Evolutionary conservation across 2,797 vertebrate species (phyloP).

Genomic region (Malurus splendens): DNA sequence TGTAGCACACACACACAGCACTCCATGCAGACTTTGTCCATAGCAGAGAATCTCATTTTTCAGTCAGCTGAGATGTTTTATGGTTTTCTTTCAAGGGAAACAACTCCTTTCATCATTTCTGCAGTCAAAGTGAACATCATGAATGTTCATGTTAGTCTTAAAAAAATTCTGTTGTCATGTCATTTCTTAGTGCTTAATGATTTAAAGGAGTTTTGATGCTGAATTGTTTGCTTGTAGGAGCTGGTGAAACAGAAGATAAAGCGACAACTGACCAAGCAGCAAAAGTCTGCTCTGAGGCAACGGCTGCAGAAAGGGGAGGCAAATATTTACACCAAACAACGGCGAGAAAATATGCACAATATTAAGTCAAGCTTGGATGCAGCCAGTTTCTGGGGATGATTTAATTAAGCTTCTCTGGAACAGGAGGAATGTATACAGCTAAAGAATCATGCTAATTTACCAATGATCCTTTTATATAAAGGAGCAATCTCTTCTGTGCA

Average conservation of each 20-base stretch:
- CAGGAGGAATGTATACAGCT: not conserved
- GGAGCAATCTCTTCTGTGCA: not conserved
- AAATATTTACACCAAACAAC: slow-evolving; percentile 86
- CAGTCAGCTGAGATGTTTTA: not conserved
- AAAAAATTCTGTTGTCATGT: fast-evolving
- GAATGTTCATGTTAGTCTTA: not conserved
- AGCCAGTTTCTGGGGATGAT: slow-evolving; percentile 86
- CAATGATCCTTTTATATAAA: not conserved
- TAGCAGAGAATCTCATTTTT: not conserved
- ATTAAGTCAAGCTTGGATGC: slow-evolving; percentile 90
- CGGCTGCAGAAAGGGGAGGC: slow-evolving; percentile 93
- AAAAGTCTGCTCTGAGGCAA: slow-evolving; percentile 83
- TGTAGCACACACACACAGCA: not conserved
- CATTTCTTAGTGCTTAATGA: not conserved
- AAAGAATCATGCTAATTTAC: not conserved
- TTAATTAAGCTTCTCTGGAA: not conserved
- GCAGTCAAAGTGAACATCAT: not conserved
- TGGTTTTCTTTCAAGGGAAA: not conserved
- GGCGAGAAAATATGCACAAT: slow-evolving; percentile 83
- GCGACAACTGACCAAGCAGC: slow-evolving; percentile 85
- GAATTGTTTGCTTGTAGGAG: slow-evolving; percentile 70
- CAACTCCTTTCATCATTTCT: not conserved
- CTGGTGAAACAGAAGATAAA: slow-evolving; percentile 90
- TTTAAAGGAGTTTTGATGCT: not conserved
- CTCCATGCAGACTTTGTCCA: not conserved